Evolutionary conservation across 2,797 vertebrate species (phyloP).

Genomic region (Dendrocincla fuliginosa): DNA sequence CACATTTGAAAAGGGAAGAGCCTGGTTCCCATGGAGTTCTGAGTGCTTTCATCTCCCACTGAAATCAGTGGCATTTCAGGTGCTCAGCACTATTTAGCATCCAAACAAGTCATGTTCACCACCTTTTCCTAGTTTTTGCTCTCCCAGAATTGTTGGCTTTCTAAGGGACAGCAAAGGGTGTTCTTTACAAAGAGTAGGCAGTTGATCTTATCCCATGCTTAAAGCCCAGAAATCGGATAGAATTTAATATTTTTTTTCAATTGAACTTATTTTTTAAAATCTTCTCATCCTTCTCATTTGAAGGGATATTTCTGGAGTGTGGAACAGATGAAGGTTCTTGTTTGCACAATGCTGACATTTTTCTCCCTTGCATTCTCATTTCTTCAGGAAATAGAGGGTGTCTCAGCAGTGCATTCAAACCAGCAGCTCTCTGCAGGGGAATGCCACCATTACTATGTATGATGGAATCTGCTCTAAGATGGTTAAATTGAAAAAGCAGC

Average conservation of each 20-base stretch:
- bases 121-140: not conserved
- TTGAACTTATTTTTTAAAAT: not conserved
- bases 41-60: not conserved
- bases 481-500: conserved; percentile 32
- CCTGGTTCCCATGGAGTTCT: not conserved
- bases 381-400: not conserved
- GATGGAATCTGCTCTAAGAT: not conserved
- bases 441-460: not conserved
- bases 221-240: not conserved
- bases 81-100: not conserved
- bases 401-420: not conserved
- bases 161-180: not conserved
- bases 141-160: not conserved
- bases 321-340: not conserved
- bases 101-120: not conserved
- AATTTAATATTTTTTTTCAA: not conserved
- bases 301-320: not conserved
- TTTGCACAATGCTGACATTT: not conserved
- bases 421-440: conserved; percentile 2
- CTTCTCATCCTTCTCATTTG: not conserved
- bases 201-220: not conserved
- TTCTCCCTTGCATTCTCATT: not conserved
- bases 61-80: not conserved
- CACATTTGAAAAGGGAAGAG: not conserved
- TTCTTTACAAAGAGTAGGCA: not conserved